phyloP scores from a whole-genome alignment of 2,797 vertebrate genomes.

The Lophotriccus pileatus region DNA sequence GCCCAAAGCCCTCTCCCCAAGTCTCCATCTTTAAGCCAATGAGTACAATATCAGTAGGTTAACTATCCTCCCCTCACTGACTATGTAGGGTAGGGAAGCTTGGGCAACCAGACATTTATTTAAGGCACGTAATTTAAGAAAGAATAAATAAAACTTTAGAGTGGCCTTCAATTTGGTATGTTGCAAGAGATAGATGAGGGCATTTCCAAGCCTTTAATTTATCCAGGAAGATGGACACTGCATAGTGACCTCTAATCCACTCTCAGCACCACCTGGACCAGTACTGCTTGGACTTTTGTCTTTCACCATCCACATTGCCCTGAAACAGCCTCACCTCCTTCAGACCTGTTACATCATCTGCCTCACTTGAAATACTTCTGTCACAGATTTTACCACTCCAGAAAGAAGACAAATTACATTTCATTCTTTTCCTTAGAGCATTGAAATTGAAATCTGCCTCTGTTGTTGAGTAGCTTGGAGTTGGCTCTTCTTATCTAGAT shows the following conservation, averaged over 20 bases:
- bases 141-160: background rate
- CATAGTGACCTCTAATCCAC: background rate
- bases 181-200: background rate
- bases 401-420: background rate
- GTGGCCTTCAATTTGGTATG: background rate
- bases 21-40: background rate
- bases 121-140: background rate
- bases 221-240: background rate
- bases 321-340: background rate
- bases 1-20: background rate
- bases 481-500: background rate
- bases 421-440: background rate
- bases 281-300: background rate
- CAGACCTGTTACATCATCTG: background rate
- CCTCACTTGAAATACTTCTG: background rate
- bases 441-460: background rate
- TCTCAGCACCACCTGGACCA: background rate
- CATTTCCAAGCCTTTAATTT: background rate
- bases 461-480: background rate
- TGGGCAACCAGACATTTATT: background rate
- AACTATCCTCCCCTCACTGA: rapidly evolving
- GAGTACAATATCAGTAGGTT: background rate
- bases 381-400: background rate
- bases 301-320: background rate
- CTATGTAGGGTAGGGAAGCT: rapidly evolving